These are phyloP conservation scores for Pristionchus japonicus DNA, from an alignment of 2,888 invertebrate genomes.

Conservation along the genomic window DNA sequence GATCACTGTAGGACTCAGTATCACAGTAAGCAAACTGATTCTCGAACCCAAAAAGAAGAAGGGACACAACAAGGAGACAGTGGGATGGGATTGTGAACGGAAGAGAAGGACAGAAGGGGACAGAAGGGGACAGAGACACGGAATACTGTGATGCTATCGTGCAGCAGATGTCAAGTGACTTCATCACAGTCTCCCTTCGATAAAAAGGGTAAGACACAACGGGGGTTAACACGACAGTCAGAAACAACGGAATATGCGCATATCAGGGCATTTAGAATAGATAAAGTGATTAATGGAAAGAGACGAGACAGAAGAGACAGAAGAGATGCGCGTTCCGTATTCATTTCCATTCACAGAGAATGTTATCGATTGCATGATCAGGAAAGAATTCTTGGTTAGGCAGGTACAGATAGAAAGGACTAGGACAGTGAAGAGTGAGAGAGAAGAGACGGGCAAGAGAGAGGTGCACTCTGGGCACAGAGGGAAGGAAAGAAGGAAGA, in stretches of 20 bases:
- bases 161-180: not conserved
- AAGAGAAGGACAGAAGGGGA: not conserved
- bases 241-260: not conserved
- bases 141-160: not conserved
- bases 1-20: not conserved
- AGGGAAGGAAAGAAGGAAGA: not conserved
- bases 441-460: not conserved
- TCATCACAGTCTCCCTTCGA: not conserved
- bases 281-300: not conserved
- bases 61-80: not conserved
- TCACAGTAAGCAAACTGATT: not conserved
- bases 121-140: not conserved
- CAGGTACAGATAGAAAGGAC: not conserved
- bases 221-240: not conserved
- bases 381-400: not conserved
- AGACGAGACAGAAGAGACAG: not conserved
- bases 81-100: not conserved
- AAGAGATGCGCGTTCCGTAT: not conserved
- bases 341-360: not conserved
- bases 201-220: not conserved
- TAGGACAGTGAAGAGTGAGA: slow-evolving; percentile 2
- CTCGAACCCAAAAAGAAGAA: not conserved
- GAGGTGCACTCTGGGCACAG: not conserved
- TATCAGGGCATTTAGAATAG: not conserved
- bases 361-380: not conserved